Conservation (phyloP, 2,113 vertebrate genomes). For the Poeciliopsis occidentalis region DNA sequence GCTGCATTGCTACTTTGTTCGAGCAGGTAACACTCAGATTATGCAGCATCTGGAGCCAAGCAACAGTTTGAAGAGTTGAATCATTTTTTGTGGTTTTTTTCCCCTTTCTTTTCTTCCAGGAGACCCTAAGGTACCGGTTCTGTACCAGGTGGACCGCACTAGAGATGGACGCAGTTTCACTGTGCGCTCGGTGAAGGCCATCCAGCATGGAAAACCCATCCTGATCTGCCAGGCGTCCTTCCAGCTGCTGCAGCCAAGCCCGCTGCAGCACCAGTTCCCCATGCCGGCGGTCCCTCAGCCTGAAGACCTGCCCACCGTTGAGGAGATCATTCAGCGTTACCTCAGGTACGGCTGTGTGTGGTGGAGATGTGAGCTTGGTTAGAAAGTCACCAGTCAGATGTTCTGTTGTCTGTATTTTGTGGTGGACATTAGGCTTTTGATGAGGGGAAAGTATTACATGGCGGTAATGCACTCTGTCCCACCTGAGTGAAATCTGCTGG, state of each 20-base stretch:
- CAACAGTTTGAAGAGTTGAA: too few species aligned
- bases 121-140: conserved; percentile 89
- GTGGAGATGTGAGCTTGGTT: too few species aligned
- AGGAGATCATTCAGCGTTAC: conserved; percentile 85
- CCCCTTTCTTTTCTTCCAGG: conserved; percentile 70
- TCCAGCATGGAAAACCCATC: conserved; percentile 92
- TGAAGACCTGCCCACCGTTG: conserved; percentile 82
- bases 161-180: conserved; percentile 90
- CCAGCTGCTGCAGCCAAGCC: conserved; percentile 85
- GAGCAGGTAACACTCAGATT: conserved; percentile 80
- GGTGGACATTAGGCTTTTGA: too few species aligned
- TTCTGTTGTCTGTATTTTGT: too few species aligned
- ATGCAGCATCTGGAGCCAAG: too few species aligned
- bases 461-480: too few species aligned
- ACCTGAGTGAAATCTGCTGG: too few species aligned
- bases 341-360: conserved; percentile 77
- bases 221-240: conserved; percentile 93
- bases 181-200: conserved; percentile 89
- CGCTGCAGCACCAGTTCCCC: conserved; percentile 88
- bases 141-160: conserved; percentile 91
- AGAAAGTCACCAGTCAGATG: too few species aligned
- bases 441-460: too few species aligned
- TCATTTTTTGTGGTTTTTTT: not conserved
- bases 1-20: conserved; percentile 94
- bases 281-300: conserved; percentile 89